Percentiles rank a stretch among this genome's conserved stretches.
phyloP scores from a whole-genome alignment of 1,140 invertebrate genomes.

The Harpegnathos saltator region DNA sequence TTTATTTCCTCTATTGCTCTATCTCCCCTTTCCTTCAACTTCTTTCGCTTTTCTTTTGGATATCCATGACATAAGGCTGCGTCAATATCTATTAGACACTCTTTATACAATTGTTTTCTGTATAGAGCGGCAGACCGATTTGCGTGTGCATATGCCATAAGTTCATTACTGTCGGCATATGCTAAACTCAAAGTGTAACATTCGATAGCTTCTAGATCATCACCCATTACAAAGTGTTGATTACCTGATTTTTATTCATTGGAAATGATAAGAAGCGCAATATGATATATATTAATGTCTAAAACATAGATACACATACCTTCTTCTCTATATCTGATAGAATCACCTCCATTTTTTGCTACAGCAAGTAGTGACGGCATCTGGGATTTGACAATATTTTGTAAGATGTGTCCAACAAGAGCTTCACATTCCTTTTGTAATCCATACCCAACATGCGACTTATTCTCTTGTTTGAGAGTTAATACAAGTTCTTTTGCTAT shows the following conservation, averaged over 20 bases:
- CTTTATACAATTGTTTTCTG: constrained; percentile 82
- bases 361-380: constrained; percentile 77
- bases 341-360: constrained; percentile 80
- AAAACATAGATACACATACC: constrained; percentile 70
- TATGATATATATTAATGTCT: background rate
- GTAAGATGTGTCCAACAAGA: constrained; percentile 80
- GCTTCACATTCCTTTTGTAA: constrained; percentile 82
- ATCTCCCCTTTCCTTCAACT: constrained; percentile 79
- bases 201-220: constrained; percentile 83
- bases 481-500: constrained; percentile 79
- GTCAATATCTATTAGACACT: constrained; percentile 85
- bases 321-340: constrained; percentile 81
- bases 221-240: constrained; percentile 82
- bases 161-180: constrained; percentile 78
- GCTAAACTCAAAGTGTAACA: constrained; percentile 83
- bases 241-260: constrained; percentile 77
- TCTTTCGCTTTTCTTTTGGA: constrained; percentile 81
- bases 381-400: constrained; percentile 81
- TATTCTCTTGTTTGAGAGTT: constrained; percentile 77
- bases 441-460: constrained; percentile 81
- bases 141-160: constrained; percentile 82
- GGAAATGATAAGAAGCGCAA: background rate
- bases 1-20: constrained; percentile 79
- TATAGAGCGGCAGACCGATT: constrained; percentile 86
- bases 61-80: constrained; percentile 81